phyloP scores from a whole-genome alignment of 1,140 invertebrate species.

The Drosophila pectinifera region DNA sequence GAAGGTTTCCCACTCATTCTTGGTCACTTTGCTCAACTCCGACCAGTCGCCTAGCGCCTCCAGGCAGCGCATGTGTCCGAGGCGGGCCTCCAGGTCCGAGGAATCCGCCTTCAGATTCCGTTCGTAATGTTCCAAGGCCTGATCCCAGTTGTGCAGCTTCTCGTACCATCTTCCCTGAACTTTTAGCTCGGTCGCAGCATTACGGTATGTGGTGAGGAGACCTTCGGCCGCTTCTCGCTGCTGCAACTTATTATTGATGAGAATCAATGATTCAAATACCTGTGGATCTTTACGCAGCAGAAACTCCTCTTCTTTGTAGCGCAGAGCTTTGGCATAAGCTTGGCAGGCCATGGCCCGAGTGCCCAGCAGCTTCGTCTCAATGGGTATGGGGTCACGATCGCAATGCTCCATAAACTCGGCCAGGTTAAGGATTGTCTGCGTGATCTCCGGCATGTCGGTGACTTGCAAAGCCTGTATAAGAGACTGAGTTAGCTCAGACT shows the following conservation, averaged over 20 bases:
- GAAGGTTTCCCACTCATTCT: slow-evolving; percentile 91
- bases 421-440: slow-evolving; percentile 98
- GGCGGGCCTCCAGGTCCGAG: slow-evolving; percentile 91
- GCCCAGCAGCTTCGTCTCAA: slow-evolving; percentile 93
- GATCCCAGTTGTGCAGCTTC: slow-evolving; percentile 99
- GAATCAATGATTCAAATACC: slow-evolving; percentile 96
- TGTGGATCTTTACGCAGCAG: slow-evolving; percentile 87
- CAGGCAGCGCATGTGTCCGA: slow-evolving; percentile 98
- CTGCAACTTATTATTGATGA: slow-evolving; percentile 99
- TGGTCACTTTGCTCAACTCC: slow-evolving; percentile 91
- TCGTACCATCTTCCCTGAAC: slow-evolving; percentile 99
- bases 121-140: slow-evolving; percentile 95
- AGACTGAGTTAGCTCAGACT: slow-evolving; percentile 94
- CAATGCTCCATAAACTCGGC: slow-evolving; percentile 99
- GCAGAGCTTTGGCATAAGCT: slow-evolving; percentile 97
- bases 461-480: slow-evolving; percentile 95
- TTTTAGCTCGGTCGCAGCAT: slow-evolving; percentile 86
- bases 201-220: slow-evolving; percentile 94
- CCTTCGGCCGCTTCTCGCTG: slow-evolving; percentile 98
- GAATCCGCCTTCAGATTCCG: slow-evolving; percentile 88
- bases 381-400: slow-evolving; percentile 96
- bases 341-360: slow-evolving; percentile 93
- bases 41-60: slow-evolving; percentile 99
- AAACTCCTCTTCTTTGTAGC: slow-evolving; percentile 99
- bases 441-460: slow-evolving; percentile 98